Evolutionary conservation across 2,797 vertebrate species (phyloP).

Genomic region (Hoplostethus atlanticus): DNA sequence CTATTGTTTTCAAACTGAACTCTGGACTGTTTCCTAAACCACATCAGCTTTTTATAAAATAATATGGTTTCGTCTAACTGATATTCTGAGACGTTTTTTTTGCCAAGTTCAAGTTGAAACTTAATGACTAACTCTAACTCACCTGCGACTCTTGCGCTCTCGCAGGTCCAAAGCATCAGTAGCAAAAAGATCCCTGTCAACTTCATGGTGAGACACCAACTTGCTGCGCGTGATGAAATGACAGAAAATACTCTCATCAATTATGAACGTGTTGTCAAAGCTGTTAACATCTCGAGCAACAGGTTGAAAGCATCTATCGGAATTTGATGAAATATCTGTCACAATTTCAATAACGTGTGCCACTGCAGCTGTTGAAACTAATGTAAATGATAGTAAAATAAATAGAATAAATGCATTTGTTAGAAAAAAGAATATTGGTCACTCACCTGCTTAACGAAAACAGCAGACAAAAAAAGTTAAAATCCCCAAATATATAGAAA

Average conservation of each 20-base stretch:
- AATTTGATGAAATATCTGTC: too few species aligned
- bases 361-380: slow-evolving; percentile 14
- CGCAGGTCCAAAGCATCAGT: slow-evolving; percentile 83
- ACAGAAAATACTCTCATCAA: background rate
- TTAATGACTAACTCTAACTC: slow-evolving; percentile 62
- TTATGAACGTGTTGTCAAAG: too few species aligned
- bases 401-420: background rate
- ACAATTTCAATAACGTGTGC: too few species aligned
- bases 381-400: too few species aligned
- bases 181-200: slow-evolving; percentile 85
- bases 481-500: slow-evolving; percentile 57
- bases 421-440: background rate
- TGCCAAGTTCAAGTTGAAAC: slow-evolving; percentile 3
- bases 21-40: background rate
- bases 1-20: slow-evolving; percentile 11
- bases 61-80: too few species aligned
- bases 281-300: slow-evolving; percentile 4
- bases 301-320: slow-evolving; percentile 1
- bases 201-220: slow-evolving; percentile 84
- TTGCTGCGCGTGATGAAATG: slow-evolving; percentile 54
- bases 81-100: background rate
- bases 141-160: slow-evolving; percentile 90
- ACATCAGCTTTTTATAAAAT: background rate
- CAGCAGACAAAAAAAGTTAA: slow-evolving; percentile 41
- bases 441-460: slow-evolving; percentile 74